Conservation (phyloP, 2,113 vertebrate genomes). For the Petrocephalus microphthalmus region DNA sequence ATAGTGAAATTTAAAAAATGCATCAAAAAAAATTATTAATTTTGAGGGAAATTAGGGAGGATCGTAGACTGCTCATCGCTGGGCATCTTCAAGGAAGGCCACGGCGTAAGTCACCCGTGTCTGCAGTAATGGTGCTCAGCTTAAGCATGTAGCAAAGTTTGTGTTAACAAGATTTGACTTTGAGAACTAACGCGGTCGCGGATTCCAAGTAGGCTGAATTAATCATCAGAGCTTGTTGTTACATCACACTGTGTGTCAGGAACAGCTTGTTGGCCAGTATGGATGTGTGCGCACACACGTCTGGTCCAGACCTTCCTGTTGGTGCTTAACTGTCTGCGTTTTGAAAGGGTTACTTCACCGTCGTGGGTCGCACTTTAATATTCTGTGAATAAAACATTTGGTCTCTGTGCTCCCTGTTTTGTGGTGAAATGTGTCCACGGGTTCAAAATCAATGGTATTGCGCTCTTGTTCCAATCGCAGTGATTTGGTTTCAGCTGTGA, state of each 20-base stretch:
- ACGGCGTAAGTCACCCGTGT: not conserved
- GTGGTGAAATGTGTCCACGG: not conserved
- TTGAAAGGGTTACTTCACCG: not conserved
- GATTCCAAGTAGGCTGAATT: slow-evolving; percentile 5
- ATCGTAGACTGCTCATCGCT: not conserved
- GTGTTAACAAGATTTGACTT: slow-evolving; percentile 20
- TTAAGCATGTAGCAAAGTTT: not conserved
- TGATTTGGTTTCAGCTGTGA: not conserved
- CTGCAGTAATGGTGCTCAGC: not conserved
- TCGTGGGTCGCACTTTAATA: not conserved
- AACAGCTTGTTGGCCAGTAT: not conserved
- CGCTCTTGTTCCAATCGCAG: not conserved
- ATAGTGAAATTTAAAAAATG: not conserved
- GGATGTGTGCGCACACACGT: not conserved
- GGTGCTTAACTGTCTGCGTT: not conserved
- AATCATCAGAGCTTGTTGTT: slow-evolving; percentile 19
- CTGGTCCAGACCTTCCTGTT: not conserved
- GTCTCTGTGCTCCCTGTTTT: not conserved
- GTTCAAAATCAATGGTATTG: not conserved
- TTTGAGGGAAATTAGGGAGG: not conserved
- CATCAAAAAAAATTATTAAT: not conserved
- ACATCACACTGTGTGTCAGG: not conserved
- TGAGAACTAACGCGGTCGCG: not conserved
- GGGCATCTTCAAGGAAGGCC: not conserved
- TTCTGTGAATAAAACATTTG: not conserved